Base-by-base conservation (phyloP, 2,113 vertebrate species). In the Neotragus moschatus region DNA sequence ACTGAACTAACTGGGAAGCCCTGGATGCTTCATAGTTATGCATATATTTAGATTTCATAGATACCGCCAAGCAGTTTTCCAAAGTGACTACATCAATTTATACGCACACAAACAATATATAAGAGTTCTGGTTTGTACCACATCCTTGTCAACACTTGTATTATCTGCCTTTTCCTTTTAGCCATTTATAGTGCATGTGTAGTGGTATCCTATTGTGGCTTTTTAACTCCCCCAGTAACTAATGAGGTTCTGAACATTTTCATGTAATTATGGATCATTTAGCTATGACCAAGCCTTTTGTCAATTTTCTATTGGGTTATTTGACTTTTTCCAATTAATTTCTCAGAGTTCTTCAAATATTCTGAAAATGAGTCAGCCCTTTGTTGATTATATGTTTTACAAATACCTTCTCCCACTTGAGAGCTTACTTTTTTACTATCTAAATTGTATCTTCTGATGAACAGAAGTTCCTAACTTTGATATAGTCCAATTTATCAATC, bases 321-420 rank as follows among this genome's bases (percentile, higher is more conserved):
- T 84, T 90, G 53, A 75, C 26, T 60, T 70, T 73, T 97, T 96
- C 33, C n/a, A 86, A 81, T 8, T 86, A 66, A 84, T 58, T 97
- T 95, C 81, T 61, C 39, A 75, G 61, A 75, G n/a, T 84, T 79
- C 81, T 91, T 70, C 9, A 81, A 61, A 39, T 88, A 51, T 84
- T 98, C 88, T 96, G 58, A 70, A 97, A 93, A 79, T 43, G 13
- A 84, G 47, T 63, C 66, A 80, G 53, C 63, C 58, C 19, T 84
- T 84, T 84, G n/a, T 92, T 94, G 23, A 17, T 82, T 80, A n/a
- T 58, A 39, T 82, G 14, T 61, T 36, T 60, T 84, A 12, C 43
- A 70, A 12, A 55, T 84, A 79, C 73, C 87, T 96, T 88, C 88
- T 93, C 47, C 56, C 14, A 8, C 47, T 94, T 25, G 79, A 9